Percentiles rank a stretch among this genome's conserved stretches.
phyloP scores from a whole-genome alignment of 2,113 vertebrate species.

The Dendropsophus ebraccatus region DNA sequence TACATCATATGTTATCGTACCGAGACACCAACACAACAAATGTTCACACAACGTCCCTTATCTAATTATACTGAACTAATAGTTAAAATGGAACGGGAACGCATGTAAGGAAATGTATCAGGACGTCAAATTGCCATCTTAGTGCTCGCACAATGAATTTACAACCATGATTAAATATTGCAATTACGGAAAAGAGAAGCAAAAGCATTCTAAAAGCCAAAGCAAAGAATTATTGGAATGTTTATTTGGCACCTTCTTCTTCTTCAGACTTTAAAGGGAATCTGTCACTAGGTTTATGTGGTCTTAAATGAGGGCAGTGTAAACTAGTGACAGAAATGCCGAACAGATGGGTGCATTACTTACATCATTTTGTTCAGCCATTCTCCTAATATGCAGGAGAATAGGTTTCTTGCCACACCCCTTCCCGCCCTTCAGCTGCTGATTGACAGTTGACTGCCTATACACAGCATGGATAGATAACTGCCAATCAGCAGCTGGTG shows the following conservation, averaged over 20 bases:
- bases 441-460: too few species aligned
- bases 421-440: too few species aligned
- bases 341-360: too few species aligned
- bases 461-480: too few species aligned
- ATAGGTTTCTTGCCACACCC: too few species aligned
- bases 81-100: background rate
- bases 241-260: background rate
- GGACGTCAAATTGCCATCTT: background rate
- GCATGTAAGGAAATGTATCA: background rate
- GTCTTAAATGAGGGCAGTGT: too few species aligned
- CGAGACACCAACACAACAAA: background rate
- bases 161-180: slow-evolving; percentile 4
- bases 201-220: background rate
- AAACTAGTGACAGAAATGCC: too few species aligned
- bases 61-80: background rate
- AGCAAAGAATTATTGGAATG: background rate
- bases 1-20: background rate
- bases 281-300: too few species aligned
- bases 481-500: too few species aligned
- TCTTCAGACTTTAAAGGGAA: too few species aligned
- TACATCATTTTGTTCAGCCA: too few species aligned
- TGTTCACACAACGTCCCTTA: background rate
- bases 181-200: background rate
- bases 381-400: too few species aligned
- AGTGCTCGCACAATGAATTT: background rate